Percentiles rank a stretch among this genome's conserved stretches.
Evolutionary conservation across 2,797 vertebrate species (phyloP).

Genomic region (Trachops cirrhosus): DNA sequence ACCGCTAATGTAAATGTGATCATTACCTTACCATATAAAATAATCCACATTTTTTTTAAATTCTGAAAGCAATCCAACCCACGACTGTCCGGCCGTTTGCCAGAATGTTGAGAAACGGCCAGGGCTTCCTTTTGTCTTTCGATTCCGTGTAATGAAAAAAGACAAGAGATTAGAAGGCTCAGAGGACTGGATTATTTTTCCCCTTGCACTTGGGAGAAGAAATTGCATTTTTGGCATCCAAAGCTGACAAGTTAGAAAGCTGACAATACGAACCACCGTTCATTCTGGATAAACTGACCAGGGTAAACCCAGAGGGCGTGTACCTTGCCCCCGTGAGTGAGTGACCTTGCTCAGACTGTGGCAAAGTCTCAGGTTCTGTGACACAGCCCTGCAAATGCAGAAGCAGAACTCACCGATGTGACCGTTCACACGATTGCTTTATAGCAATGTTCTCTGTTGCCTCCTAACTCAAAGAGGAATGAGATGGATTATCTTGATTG

Average conservation of each 20-base stretch:
- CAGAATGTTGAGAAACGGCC: slow-evolving; percentile 46
- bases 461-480: slow-evolving; percentile 22
- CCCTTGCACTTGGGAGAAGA: slow-evolving; percentile 32
- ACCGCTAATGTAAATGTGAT: slow-evolving; percentile 65
- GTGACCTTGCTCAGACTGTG: not conserved
- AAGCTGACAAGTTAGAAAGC: slow-evolving; percentile 47
- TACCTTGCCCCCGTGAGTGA: not conserved
- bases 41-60: not conserved
- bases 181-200: not conserved
- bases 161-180: slow-evolving; percentile 69
- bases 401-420: not conserved
- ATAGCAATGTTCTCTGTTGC: not conserved
- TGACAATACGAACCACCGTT: not conserved
- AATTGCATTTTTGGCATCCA: slow-evolving; percentile 2
- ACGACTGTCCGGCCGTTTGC: slow-evolving; percentile 66
- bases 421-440: not conserved
- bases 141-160: slow-evolving; percentile 65
- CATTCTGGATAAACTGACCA: slow-evolving; percentile 26
- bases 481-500: slow-evolving; percentile 31
- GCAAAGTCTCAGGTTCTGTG: not conserved
- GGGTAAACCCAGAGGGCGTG: slow-evolving; percentile 18
- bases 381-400: not conserved
- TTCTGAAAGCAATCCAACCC: not conserved
- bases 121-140: slow-evolving; percentile 57
- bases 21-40: slow-evolving; percentile 61